Conservation (phyloP, 2,113 vertebrate species). For the Martes martes region DNA sequence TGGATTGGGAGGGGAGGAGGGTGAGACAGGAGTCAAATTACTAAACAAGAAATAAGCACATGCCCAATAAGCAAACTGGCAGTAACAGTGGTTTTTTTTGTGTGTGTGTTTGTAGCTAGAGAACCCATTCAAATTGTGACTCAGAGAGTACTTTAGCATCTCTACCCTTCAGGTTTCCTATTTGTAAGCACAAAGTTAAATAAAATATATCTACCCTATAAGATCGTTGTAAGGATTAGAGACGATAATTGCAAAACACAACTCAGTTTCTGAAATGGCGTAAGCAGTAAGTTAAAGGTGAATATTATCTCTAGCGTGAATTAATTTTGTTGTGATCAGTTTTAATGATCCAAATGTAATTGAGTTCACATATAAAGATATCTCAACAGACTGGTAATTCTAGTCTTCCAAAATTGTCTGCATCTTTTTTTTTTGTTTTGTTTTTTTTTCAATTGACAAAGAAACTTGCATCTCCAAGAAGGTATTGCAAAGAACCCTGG, state of each 20-base stretch:
- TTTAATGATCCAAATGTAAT: constrained; percentile 5
- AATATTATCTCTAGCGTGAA: neutral
- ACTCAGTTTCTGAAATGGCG: neutral
- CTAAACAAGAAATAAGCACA: neutral
- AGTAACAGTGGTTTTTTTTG: neutral
- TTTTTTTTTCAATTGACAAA: constrained; percentile 18
- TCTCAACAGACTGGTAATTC: neutral
- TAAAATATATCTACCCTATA: neutral
- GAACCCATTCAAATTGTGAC: neutral
- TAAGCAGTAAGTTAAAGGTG: neutral
- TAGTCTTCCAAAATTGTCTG: neutral
- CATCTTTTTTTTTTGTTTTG: neutral
- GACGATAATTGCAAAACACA: neutral
- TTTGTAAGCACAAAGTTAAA: neutral
- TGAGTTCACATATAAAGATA: constrained; percentile 17
- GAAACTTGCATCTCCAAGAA: neutral
- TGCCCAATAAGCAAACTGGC: neutral
- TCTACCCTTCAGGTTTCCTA: neutral
- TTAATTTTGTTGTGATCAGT: constrained; percentile 32
- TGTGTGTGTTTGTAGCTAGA: neutral
- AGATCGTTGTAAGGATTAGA: neutral
- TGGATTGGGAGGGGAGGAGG: neutral
- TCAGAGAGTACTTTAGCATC: neutral
- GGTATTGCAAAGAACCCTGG: neutral
- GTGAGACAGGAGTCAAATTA: constrained; percentile 1